phyloP scores from a whole-genome alignment of 2,113 vertebrate genomes.

The Cichladusa arquata region DNA sequence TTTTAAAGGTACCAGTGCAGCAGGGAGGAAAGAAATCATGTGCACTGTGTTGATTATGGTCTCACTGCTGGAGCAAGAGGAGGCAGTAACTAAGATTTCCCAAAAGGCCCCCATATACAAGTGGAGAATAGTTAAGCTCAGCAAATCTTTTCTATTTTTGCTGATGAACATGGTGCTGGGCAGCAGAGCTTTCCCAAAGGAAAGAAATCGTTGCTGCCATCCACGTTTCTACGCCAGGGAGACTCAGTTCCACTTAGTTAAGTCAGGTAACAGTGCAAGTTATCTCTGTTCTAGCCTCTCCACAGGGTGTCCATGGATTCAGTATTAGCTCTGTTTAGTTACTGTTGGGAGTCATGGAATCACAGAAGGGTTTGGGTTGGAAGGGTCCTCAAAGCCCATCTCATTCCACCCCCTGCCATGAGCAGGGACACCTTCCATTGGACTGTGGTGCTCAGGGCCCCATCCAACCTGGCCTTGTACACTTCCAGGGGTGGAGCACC shows the following conservation, averaged over 20 bases:
- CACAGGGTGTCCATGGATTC: not conserved
- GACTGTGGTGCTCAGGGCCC: not conserved
- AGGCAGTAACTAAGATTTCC: not conserved
- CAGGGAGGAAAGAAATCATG: not conserved
- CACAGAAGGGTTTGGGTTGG: not conserved
- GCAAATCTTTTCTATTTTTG: not conserved
- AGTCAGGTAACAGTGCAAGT: not conserved
- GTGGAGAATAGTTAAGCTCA: not conserved
- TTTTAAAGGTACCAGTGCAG: not conserved
- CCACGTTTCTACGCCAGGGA: not conserved
- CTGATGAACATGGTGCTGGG: not conserved
- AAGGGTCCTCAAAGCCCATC: not conserved
- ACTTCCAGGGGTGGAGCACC: not conserved
- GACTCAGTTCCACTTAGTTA: not conserved
- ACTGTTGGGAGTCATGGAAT: not conserved
- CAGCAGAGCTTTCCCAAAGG: not conserved
- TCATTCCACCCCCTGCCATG: not conserved
- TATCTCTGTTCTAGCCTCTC: not conserved
- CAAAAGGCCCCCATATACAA: fast-evolving
- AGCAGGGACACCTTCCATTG: not conserved
- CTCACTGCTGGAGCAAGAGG: not conserved
- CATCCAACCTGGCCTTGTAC: fast-evolving
- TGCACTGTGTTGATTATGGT: not conserved
- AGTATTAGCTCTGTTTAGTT: not conserved
- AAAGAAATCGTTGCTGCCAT: fast-evolving